Percentiles rank a stretch among this genome's conserved stretches.
phyloP scores from a whole-genome alignment of 2,113 vertebrate species.

The Speoplatyrhinus poulsoni region DNA sequence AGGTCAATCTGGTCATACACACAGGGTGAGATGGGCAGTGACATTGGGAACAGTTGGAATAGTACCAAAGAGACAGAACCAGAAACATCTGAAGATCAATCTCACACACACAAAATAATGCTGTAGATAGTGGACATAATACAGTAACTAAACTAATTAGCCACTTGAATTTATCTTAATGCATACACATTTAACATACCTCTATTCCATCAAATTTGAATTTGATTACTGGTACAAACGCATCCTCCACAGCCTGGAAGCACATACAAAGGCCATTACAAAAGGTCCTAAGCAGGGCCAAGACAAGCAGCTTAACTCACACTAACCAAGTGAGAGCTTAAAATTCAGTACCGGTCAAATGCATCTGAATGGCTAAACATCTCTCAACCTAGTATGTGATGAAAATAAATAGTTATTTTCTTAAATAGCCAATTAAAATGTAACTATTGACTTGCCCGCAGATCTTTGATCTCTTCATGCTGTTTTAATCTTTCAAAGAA shows the following conservation, averaged over 20 bases:
- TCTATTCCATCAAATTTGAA: conserved; percentile 97
- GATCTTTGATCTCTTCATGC: conserved; percentile 89
- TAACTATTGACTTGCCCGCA: conserved; percentile 80
- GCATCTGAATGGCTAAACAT: no score
- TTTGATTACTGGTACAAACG: conserved; percentile 97
- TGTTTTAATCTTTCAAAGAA: conserved; percentile 95
- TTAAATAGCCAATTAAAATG: not conserved
- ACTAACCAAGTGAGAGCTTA: not conserved
- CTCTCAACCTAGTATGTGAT: no score
- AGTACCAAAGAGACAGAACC: not conserved
- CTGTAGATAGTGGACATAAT: not conserved
- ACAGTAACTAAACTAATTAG: not conserved
- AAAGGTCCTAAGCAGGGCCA: not conserved
- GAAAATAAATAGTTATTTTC: not conserved
- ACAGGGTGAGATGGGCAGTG: not conserved
- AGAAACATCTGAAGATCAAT: not conserved
- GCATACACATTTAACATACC: conserved; percentile 72
- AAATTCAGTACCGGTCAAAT: no score
- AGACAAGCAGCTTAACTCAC: not conserved
- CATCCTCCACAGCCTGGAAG: conserved; percentile 93
- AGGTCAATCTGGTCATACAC: conserved; percentile 86
- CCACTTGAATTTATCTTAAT: not conserved
- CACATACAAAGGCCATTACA: conserved; percentile 19
- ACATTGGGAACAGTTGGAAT: no score
- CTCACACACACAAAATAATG: not conserved